Evolutionary conservation across 2,888 invertebrate species (phyloP).

Genomic region (Hymenopus coronatus): DNA sequence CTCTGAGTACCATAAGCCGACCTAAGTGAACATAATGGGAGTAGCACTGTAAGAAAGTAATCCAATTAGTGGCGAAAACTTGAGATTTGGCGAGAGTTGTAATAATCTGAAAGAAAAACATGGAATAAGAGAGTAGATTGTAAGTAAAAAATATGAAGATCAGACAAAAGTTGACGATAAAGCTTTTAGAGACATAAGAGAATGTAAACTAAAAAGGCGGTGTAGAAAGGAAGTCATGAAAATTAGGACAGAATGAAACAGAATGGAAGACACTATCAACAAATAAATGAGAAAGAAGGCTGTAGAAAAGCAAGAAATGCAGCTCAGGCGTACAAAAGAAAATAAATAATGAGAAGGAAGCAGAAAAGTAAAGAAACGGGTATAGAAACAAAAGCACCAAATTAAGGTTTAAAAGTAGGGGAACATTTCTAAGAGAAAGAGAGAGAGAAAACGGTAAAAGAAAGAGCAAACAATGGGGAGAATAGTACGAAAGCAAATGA

Average conservation of each 20-base stretch:
- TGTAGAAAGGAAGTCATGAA: background rate
- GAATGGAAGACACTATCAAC: background rate
- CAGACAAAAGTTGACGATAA: too few species aligned
- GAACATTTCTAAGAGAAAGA: background rate
- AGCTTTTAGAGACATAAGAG: background rate
- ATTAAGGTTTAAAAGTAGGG: background rate
- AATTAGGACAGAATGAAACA: background rate
- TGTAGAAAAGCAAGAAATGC: background rate
- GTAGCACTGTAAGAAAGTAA: too few species aligned
- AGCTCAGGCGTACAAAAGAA: background rate
- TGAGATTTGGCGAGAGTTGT: too few species aligned
- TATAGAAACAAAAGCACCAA: background rate
- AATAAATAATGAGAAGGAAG: background rate
- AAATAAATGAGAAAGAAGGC: background rate
- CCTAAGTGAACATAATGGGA: too few species aligned
- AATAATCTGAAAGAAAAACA: too few species aligned
- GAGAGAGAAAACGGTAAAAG: background rate
- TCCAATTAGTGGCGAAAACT: too few species aligned
- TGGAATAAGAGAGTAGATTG: too few species aligned
- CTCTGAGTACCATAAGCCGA: too few species aligned
- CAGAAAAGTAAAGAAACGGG: background rate
- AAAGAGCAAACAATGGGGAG: background rate
- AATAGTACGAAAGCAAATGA: background rate
- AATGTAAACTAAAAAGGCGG: background rate
- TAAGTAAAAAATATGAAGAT: too few species aligned